These are phyloP conservation scores for Achlya flavicornis DNA, from an alignment of 2,888 invertebrate genomes.

Conservation along the genomic window DNA sequence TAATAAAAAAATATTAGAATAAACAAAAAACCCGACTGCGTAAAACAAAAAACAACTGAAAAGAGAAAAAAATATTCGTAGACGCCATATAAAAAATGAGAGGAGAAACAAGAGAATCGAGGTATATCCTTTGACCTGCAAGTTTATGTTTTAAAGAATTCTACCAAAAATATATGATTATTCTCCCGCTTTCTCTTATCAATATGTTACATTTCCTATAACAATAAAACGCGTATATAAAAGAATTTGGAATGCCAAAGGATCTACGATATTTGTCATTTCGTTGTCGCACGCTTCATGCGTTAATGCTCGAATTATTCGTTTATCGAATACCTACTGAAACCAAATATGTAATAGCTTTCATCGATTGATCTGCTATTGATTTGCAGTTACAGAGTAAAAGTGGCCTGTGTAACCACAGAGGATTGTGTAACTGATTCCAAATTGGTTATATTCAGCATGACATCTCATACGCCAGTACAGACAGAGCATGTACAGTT, in stretches of 20 bases:
- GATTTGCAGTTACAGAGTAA: neutral
- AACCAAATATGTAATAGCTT: slow-evolving; percentile 1
- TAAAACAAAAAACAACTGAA: too few relatives aligned
- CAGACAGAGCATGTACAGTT: neutral
- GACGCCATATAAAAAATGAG: too few relatives aligned
- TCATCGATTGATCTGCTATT: neutral
- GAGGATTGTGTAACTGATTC: neutral
- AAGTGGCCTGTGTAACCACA: neutral
- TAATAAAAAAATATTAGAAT: neutral
- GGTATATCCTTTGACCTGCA: too few relatives aligned
- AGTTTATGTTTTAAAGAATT: too few relatives aligned
- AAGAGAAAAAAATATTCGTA: too few relatives aligned
- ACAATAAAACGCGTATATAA: slow-evolving; percentile 4
- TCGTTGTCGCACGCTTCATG: slow-evolving; percentile 4
- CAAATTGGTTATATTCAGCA: neutral
- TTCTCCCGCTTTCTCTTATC: neutral
- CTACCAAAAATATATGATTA: too few relatives aligned
- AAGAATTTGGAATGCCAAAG: slow-evolving; percentile 7
- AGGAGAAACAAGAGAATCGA: too few relatives aligned
- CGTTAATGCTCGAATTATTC: slow-evolving; percentile 6
- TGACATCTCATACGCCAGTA: too few relatives aligned
- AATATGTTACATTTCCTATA: neutral
- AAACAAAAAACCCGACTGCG: too few relatives aligned
- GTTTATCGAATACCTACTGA: slow-evolving; percentile 7
- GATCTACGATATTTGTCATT: slow-evolving; percentile 11